Conservation (phyloP, 1,140 invertebrate species). For the Hypsibius dujardini region DNA sequence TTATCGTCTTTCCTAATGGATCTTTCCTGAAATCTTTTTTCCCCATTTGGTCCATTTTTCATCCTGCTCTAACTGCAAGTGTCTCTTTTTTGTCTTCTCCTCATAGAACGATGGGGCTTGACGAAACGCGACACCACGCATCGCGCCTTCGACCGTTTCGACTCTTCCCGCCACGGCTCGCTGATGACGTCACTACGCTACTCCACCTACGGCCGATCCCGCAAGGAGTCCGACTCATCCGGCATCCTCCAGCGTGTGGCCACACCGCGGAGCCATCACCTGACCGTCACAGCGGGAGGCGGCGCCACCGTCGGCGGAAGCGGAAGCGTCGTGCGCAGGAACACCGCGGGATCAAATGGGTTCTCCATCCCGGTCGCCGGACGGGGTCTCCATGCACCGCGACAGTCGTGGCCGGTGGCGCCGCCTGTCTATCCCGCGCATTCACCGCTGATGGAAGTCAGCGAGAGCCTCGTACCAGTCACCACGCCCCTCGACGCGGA, state of each 20-base stretch:
- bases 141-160: slow-evolving; percentile 15
- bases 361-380: neutral
- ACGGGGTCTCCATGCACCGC: neutral
- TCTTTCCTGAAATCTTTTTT: no score
- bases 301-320: neutral
- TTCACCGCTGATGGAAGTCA: neutral
- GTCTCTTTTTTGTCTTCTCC: no score
- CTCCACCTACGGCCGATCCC: slow-evolving; percentile 8
- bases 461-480: neutral
- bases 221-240: neutral
- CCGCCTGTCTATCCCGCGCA: neutral
- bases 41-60: no score
- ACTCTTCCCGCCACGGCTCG: slow-evolving; percentile 2
- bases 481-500: no score
- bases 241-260: no score
- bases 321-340: neutral
- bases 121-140: no score
- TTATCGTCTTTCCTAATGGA: no score
- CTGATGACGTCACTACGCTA: slow-evolving; percentile 14
- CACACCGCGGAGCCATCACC: neutral
- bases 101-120: no score
- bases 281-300: neutral
- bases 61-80: no score
- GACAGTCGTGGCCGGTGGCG: neutral
- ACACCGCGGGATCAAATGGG: no score